These are phyloP conservation scores for Tipula confusa DNA, from an alignment of 2,888 invertebrate species.

Conservation along the genomic window DNA sequence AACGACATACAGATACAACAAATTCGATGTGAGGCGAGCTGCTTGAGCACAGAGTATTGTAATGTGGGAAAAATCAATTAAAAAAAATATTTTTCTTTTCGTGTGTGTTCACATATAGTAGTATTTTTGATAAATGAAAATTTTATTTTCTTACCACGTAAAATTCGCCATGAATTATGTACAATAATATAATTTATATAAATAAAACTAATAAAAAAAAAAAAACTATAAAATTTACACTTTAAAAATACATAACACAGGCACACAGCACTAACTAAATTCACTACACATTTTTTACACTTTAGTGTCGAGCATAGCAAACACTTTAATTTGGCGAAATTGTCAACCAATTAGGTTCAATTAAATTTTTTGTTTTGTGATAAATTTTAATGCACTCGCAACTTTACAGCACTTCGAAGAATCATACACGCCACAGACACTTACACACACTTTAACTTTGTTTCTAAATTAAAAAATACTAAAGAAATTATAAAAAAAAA, in stretches of 20 bases:
- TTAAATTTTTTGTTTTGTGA: background rate
- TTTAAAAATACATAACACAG: background rate
- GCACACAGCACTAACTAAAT: background rate
- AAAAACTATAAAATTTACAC: background rate
- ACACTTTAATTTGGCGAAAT: background rate
- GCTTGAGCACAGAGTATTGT: background rate
- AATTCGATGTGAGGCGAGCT: too few species aligned
- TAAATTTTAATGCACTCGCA: background rate
- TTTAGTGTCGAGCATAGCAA: background rate
- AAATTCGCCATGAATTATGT: background rate
- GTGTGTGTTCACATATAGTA: background rate
- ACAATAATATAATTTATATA: background rate
- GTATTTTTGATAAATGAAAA: background rate
- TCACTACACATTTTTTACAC: background rate
- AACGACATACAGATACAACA: background rate
- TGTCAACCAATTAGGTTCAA: background rate
- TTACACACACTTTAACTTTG: background rate
- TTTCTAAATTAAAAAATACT: background rate
- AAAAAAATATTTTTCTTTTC: background rate
- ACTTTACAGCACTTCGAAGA: background rate
- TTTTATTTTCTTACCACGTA: background rate
- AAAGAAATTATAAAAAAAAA: background rate
- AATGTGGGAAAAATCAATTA: background rate
- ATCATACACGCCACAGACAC: background rate
- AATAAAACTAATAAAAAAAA: background rate